Evolutionary conservation across 2,113 vertebrate species (phyloP).

Genomic region (Myrmecophaga tridactyla): DNA sequence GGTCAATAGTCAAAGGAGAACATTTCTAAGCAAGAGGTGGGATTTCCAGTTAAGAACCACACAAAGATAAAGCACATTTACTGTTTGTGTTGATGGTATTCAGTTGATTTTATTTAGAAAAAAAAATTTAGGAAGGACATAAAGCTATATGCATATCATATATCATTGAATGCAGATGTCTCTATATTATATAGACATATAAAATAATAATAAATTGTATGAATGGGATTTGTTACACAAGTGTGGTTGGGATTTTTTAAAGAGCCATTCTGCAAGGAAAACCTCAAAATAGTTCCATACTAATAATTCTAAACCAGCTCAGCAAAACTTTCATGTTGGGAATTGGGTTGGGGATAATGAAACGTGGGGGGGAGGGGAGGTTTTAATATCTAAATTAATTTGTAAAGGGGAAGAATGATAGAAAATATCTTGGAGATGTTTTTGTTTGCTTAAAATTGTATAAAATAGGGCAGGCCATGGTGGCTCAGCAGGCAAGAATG

Average conservation of each 20-base stretch:
- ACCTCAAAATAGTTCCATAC: background rate
- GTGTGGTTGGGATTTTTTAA: background rate
- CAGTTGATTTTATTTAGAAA: background rate
- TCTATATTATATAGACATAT: background rate
- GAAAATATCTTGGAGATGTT: background rate
- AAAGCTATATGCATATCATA: background rate
- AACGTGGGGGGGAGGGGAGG: background rate
- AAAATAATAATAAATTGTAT: constrained; percentile 7
- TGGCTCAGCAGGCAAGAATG: no score
- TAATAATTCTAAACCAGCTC: background rate
- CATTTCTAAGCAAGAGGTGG: background rate
- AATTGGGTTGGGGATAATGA: background rate
- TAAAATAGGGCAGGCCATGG: no score
- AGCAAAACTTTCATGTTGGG: background rate
- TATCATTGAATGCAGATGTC: background rate
- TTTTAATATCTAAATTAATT: background rate
- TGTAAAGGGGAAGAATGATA: background rate
- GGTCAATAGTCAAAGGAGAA: background rate
- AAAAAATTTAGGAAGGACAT: background rate
- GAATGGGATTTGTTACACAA: background rate
- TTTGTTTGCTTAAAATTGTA: background rate
- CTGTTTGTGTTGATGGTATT: background rate
- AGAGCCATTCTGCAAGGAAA: background rate
- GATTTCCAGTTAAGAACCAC: background rate
- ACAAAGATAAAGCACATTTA: background rate